Base-by-base conservation (phyloP, 2,797 vertebrate genomes). In the Sebastes vulpes region DNA sequence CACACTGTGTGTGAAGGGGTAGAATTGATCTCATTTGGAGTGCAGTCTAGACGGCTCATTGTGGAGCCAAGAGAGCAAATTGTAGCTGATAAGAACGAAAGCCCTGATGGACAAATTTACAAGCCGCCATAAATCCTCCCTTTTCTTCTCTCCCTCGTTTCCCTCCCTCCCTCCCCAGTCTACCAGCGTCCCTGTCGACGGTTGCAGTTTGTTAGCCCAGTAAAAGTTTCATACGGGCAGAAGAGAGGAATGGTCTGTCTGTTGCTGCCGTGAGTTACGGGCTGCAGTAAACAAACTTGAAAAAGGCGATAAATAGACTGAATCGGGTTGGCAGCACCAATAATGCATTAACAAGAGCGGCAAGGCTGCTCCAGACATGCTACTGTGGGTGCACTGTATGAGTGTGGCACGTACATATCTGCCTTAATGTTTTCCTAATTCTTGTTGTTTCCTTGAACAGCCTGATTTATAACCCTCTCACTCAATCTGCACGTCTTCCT, bases 151-250 rank as follows among this genome's bases (percentile, higher is more conserved):
- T 21, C n/a, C 59, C 8, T 76, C 73, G 9, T 28, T 76, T 73
- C 63, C 61, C 16, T 52, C 53, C 26, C 48, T 60, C 67, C 18
- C 65, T 28, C 11, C 65, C 54, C 61, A 5, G 56, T 52, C 66
- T 59, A 72, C 69, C 80, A 74, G 60, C 61, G 28, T 84, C 72
- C 67, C 84, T 75, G 79, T 87, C 76, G 58, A 86, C 65, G 78
- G 81, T 73, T 86, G 89, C 91, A 90, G 92, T 95, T 94, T 95
- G 93, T 94, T 91, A 93, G 90, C 81, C 87, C 90, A 87, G 93
- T 95, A 94, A 95, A 96, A 90, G 84, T 95, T 95, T 95, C 94
- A 95, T 92, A 92, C 21, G 75, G 48, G 79, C 82, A 86, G 89
- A 89, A 79, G 88, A 94, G 93, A 95, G 84, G 75, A 83, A 94